These are phyloP conservation scores for Echinops telfairi DNA, from an alignment of 2,113 vertebrate genomes.

Conservation along the genomic window DNA sequence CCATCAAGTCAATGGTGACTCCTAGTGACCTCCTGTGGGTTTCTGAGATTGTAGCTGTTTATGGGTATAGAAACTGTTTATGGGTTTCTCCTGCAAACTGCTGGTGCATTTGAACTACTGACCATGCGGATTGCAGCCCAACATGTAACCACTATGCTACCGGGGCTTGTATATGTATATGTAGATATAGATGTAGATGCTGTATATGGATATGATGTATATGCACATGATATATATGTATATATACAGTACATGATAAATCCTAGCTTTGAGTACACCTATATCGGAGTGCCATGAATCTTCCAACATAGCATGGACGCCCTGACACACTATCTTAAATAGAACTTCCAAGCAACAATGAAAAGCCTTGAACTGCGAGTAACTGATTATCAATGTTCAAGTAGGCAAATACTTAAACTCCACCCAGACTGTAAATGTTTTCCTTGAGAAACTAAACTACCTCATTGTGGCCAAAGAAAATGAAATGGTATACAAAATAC, in stretches of 20 bases:
- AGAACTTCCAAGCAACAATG: neutral
- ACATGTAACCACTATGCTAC: too few relatives aligned
- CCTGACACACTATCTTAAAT: neutral
- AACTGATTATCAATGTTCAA: neutral
- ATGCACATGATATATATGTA: too few relatives aligned
- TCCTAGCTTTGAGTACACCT: neutral
- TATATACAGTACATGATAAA: neutral
- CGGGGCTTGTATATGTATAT: too few relatives aligned
- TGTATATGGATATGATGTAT: too few relatives aligned
- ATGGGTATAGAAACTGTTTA: too few relatives aligned
- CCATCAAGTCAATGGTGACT: too few relatives aligned
- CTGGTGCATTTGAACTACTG: too few relatives aligned
- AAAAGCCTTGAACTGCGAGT: conserved; percentile 10
- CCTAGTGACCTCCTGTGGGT: too few relatives aligned
- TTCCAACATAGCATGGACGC: neutral
- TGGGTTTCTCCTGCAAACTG: too few relatives aligned
- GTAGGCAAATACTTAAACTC: conserved; percentile 16
- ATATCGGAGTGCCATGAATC: neutral
- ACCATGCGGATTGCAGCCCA: too few relatives aligned
- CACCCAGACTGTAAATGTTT: neutral
- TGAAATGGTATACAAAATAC: neutral
- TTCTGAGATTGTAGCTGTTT: too few relatives aligned
- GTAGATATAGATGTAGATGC: too few relatives aligned
- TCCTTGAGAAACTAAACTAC: neutral
- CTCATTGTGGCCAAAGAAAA: conserved; percentile 16